phyloP scores from a whole-genome alignment of 2,888 invertebrate species.

The Dermolepida albohirtum region DNA sequence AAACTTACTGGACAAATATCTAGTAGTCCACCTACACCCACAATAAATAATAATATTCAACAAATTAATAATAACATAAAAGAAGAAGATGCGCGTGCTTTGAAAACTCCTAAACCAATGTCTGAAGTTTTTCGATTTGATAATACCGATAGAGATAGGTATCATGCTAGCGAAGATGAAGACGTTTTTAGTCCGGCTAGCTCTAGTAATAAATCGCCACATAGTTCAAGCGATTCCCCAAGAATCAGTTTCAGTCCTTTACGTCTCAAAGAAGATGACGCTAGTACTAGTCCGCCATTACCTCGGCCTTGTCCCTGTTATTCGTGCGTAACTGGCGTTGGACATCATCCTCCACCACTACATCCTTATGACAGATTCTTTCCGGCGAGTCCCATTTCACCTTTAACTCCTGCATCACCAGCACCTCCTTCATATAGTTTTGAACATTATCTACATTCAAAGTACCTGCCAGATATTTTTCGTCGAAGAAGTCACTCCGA shows the following conservation, averaged over 20 bases:
- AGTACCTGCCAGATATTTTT: slow-evolving; percentile 74
- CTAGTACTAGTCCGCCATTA: slow-evolving; percentile 62
- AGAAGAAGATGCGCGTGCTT: slow-evolving; percentile 53
- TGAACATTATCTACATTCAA: slow-evolving; percentile 73
- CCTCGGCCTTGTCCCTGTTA: slow-evolving; percentile 62
- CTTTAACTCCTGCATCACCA: slow-evolving; percentile 69
- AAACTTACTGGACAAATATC: slow-evolving; percentile 70
- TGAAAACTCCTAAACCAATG: slow-evolving; percentile 60
- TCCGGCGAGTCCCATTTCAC: slow-evolving; percentile 71
- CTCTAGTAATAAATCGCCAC: slow-evolving; percentile 69
- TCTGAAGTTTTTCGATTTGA: slow-evolving; percentile 70
- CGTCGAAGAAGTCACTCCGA: slow-evolving; percentile 75
- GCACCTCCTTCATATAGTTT: slow-evolving; percentile 70
- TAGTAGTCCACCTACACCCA: slow-evolving; percentile 49
- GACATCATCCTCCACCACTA: slow-evolving; percentile 60
- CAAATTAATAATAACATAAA: slow-evolving; percentile 61
- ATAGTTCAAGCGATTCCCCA: slow-evolving; percentile 69
- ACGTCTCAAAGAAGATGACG: slow-evolving; percentile 68
- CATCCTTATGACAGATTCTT: slow-evolving; percentile 67
- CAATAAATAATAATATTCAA: slow-evolving; percentile 67
- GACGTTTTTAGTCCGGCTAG: slow-evolving; percentile 72
- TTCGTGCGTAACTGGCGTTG: slow-evolving; percentile 62
- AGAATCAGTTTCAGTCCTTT: slow-evolving; percentile 70
- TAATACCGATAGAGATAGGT: slow-evolving; percentile 57
- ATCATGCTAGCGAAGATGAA: slow-evolving; percentile 68